These are phyloP conservation scores for Macrostomum lignano DNA, from an alignment of 1,140 invertebrate species.

Conservation along the genomic window DNA sequence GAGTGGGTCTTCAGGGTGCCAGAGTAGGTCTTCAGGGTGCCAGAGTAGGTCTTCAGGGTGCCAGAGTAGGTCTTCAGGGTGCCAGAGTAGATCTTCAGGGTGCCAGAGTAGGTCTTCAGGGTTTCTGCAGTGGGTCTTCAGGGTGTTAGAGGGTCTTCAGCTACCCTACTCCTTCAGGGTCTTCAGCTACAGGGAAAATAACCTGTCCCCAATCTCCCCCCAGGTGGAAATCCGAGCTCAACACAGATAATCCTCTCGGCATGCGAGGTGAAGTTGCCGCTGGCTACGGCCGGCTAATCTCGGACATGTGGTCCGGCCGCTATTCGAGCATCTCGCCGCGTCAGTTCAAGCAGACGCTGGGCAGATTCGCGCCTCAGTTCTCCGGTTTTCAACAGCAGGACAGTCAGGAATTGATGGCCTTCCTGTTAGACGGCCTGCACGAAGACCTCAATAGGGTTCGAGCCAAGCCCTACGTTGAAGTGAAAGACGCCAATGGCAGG, in stretches of 20 bases:
- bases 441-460: constrained; percentile 38
- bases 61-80: too few species aligned
- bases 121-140: too few species aligned
- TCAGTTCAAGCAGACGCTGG: constrained; percentile 38
- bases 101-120: too few species aligned
- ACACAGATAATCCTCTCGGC: constrained; percentile 35
- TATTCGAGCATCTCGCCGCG: constrained; percentile 30
- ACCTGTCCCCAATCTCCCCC: too few species aligned
- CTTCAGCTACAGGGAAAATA: too few species aligned
- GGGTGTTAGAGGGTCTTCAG: too few species aligned
- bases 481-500: constrained; percentile 31
- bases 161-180: too few species aligned
- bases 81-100: too few species aligned
- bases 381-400: constrained; percentile 35
- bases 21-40: too few species aligned
- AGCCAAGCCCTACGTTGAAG: constrained; percentile 37
- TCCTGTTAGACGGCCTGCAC: constrained; percentile 37
- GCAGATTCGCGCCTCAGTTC: constrained; percentile 35
- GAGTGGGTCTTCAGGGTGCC: too few species aligned
- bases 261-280: constrained; percentile 36
- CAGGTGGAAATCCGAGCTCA: constrained; percentile 32
- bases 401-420: constrained; percentile 36
- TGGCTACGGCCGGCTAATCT: constrained; percentile 34
- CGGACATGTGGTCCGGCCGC: constrained; percentile 34
- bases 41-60: too few species aligned